These are phyloP conservation scores for Scophthalmus maximus DNA, from an alignment of 2,113 vertebrate species.

Conservation along the genomic window DNA sequence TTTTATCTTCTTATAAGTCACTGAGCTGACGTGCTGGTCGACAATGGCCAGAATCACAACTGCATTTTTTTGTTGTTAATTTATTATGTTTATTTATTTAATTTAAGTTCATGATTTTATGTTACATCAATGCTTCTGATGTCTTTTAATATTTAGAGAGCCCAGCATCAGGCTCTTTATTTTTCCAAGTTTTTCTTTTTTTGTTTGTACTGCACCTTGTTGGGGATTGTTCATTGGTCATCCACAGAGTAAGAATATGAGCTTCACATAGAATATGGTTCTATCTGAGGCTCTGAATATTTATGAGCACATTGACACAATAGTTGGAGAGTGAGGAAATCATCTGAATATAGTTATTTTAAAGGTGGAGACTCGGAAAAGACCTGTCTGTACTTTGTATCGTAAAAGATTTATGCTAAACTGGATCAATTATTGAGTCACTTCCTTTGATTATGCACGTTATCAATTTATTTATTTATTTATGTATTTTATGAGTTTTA, in stretches of 20 bases:
- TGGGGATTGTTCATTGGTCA: neutral
- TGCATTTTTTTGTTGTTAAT: too few species aligned
- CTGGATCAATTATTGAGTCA: slow-evolving; percentile 11
- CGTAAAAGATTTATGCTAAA: too few species aligned
- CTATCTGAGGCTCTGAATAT: too few species aligned
- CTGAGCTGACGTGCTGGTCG: neutral
- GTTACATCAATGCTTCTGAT: neutral
- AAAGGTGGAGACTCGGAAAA: too few species aligned
- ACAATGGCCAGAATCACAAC: too few species aligned
- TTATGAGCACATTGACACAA: too few species aligned
- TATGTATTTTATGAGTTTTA: slow-evolving; percentile 2
- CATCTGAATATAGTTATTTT: too few species aligned
- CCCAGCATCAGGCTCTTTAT: neutral
- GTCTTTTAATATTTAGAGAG: neutral
- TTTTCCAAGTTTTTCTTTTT: neutral
- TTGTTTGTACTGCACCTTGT: too few species aligned
- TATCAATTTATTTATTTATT: slow-evolving; percentile 5
- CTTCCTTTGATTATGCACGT: slow-evolving; percentile 3
- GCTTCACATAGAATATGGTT: too few species aligned
- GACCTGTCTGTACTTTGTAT: too few species aligned
- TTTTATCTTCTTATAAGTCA: neutral
- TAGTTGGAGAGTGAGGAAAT: too few species aligned
- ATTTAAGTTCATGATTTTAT: neutral
- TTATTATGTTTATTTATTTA: neutral
- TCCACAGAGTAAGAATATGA: neutral